phyloP scores from a whole-genome alignment of 2,113 vertebrate genomes.

The Dromiciops gliroides region DNA sequence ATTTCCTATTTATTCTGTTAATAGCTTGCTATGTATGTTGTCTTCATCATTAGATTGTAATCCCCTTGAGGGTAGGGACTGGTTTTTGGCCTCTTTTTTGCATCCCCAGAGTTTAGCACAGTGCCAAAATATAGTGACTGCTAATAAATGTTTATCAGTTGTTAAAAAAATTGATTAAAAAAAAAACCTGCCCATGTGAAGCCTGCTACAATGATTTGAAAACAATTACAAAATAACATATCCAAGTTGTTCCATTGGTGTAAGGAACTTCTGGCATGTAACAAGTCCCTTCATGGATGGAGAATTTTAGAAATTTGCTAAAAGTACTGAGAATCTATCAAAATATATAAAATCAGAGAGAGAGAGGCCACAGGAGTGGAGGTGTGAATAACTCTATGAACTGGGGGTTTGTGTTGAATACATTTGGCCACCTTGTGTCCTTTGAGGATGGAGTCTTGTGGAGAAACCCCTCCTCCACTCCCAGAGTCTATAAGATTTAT shows the following conservation, averaged over 20 bases:
- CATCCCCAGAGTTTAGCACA: neutral
- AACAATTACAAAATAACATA: neutral
- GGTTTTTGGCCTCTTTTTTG: neutral
- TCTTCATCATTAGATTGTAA: neutral
- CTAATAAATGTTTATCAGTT: no score
- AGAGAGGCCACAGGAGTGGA: neutral
- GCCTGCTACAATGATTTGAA: neutral
- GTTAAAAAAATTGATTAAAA: no score
- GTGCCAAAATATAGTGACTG: neutral
- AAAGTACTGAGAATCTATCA: neutral
- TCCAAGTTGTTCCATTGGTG: neutral
- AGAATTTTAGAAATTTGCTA: neutral
- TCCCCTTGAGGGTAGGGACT: neutral
- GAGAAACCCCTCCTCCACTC: neutral
- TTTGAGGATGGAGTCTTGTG: neutral
- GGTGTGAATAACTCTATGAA: neutral
- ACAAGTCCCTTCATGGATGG: neutral
- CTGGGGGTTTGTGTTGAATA: no score
- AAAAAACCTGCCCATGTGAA: neutral
- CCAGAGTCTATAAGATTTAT: neutral
- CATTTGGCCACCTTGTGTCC: no score
- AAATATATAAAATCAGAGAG: neutral
- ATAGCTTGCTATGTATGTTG: neutral
- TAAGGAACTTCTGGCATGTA: neutral
- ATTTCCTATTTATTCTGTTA: neutral